These are phyloP conservation scores for Nycticorax nycticorax DNA, from an alignment of 2,113 vertebrate species.

Conservation along the genomic window DNA sequence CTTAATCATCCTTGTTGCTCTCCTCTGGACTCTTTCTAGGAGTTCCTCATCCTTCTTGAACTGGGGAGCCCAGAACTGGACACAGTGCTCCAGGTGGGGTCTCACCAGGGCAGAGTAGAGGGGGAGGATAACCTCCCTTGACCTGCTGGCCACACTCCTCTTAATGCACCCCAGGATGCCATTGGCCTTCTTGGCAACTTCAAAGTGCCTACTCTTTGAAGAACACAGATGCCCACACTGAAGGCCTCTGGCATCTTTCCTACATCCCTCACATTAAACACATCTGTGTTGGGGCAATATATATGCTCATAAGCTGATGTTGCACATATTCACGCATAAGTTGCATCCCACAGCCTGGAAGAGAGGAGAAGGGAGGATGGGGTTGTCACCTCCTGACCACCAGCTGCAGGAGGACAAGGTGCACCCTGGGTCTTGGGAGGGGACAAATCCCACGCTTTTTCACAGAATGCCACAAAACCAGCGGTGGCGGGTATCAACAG, in stretches of 20 bases:
- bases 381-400: neutral
- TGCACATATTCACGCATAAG: neutral
- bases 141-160: no score
- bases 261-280: neutral
- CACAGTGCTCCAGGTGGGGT: no score
- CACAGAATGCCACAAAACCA: neutral
- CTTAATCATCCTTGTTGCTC: no score
- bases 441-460: neutral
- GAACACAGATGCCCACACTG: neutral
- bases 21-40: no score
- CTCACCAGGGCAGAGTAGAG: no score
- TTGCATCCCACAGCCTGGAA: neutral
- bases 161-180: no score
- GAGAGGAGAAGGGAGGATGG: neutral
- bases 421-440: rapidly evolving
- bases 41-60: no score
- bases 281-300: neutral
- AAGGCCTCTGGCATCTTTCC: neutral
- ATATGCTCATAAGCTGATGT: neutral
- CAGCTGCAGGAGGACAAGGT: rapidly evolving
- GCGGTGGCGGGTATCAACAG: neutral
- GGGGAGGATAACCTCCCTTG: no score
- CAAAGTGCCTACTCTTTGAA: neutral
- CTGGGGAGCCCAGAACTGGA: no score
- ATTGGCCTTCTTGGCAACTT: neutral